Evolutionary conservation across 2,113 vertebrate species (phyloP), one percentile per base, ranked within the genome.

Genomic region (Thamnaconus septentrionalis): DNA sequence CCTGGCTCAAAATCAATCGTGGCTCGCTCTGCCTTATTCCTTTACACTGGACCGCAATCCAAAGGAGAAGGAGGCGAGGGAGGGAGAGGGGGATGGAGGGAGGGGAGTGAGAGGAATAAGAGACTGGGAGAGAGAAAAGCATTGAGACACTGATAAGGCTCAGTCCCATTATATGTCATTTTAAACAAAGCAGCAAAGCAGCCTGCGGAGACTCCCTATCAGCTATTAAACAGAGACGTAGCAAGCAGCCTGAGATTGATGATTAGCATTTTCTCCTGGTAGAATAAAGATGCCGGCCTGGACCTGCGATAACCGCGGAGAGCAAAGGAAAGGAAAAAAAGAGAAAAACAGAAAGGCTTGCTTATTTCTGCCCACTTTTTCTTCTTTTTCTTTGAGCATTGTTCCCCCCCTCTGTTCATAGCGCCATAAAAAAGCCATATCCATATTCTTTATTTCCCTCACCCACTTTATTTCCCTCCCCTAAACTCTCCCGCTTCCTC

Each of bases 201-300:
- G 92, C 91, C 94, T 93, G 93, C 93, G 93, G 93, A 96, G 94
- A 93, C 92, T 54, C 91, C 91, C 93, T 96, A 96, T 97, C 95
- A 95, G 94, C 94, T 92, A 91, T 95, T 95, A 95, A 94, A 95
- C 95, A 96, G 95, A 96, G 95, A 94, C 92, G 61, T 89, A 84
- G 88, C 86, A 81, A 81, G 91, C 92, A 87, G 68, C 85, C 90
- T 92, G 85, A 96, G 95, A 96, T 96, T 93, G 94, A 97, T 96
- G 95, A 95, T 92, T 92, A 92, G 92, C 91, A 92, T 91, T 92
- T 91, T 92, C 85, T 75, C 90, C 90, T 93, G 78, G 91, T 86
- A 88, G 88, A 90, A 91, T 41, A 87, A 83, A 86, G 85, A 90
- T 87, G 91, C 87, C 57, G 91, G 88, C 83, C 89, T 88, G 86